Evolutionary conservation across 2,113 vertebrate species (phyloP), one percentile per base, ranked within the genome.

Genomic region (Tragelaphus strepsiceros): DNA sequence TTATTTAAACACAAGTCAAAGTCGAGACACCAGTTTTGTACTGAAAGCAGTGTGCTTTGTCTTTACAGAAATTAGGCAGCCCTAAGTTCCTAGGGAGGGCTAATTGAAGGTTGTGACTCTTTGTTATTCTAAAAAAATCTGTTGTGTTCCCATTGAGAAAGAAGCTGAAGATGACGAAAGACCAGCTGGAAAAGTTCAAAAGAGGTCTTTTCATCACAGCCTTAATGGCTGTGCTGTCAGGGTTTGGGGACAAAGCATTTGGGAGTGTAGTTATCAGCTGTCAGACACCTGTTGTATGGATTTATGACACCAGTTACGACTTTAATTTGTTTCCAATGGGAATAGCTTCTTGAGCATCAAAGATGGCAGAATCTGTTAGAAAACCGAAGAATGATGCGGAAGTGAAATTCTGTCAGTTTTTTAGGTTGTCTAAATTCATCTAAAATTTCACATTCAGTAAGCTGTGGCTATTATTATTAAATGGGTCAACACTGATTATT

Each of bases 111-210:
- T 53, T 16, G 91, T 62, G 39, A 9, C 93, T 98, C 97, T 98
- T 97, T 95, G 90, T 97, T 98, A 93, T 98, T 98, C 97, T 97
- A 77, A 94, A 59, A 35, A 43, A 49, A 11, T 92, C 93, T 94
- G 95, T 94, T 98, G 92, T 78, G 24, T 98, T 98, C 91, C 97
- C 95, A 89, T 81, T 90, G 87, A 96, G 96, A 93, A 95, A 5
- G 95, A 87, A 97, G 24, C 96, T 67, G 80, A 97, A 90, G 91
- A 94, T 74, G 58, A 24, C 78, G 67, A n/a, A 84, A 95, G 87
- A n/a, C 94, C 97, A 98, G 97, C 97, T 98, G 98, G 97, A 95
- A 95, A 78, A 95, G 89, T 98, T 96, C 96, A 98, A 94, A 98
- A 97, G 97, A 82, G 54, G 89, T 85, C 94, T 98, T 98, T 98